phyloP scores from a whole-genome alignment of 2,888 invertebrate species.

The Limenitis camilla region DNA sequence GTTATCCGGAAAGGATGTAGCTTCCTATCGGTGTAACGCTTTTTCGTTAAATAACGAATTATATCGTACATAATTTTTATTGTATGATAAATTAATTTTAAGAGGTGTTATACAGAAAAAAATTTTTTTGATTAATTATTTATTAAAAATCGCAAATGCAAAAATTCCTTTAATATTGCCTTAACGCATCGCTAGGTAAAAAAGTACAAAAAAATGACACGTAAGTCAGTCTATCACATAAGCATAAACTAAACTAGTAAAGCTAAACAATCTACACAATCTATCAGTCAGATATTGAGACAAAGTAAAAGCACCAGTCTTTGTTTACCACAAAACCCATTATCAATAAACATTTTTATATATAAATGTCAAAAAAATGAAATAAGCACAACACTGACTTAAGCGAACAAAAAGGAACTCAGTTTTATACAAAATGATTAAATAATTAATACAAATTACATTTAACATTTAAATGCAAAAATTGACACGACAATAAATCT shows the following conservation, averaged over 20 bases:
- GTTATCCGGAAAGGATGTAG: too few species aligned
- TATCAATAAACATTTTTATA: background rate
- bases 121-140: conserved; percentile 25
- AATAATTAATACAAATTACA: conserved; percentile 11
- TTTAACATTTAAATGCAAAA: conserved; percentile 22
- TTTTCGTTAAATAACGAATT: too few species aligned
- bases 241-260: conserved; percentile 19
- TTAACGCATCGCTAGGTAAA: conserved; percentile 22
- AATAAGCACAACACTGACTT: background rate
- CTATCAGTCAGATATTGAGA: too few species aligned
- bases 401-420: conserved; percentile 15
- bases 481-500: conserved; percentile 25
- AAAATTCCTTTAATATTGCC: conserved; percentile 29
- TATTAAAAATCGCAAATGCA: conserved; percentile 39
- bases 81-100: too few species aligned
- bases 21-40: too few species aligned
- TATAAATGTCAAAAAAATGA: background rate
- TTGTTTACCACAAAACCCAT: background rate
- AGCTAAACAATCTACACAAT: conserved; percentile 11
- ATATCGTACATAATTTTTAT: too few species aligned
- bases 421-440: conserved; percentile 13
- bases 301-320: too few species aligned
- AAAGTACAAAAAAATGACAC: conserved; percentile 28
- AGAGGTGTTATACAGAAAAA: conserved; percentile 5
- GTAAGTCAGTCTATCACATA: conserved; percentile 38